Evolutionary conservation across 2,113 vertebrate genomes (phyloP).

Genomic region (Ptilonorhynchus violaceus): DNA sequence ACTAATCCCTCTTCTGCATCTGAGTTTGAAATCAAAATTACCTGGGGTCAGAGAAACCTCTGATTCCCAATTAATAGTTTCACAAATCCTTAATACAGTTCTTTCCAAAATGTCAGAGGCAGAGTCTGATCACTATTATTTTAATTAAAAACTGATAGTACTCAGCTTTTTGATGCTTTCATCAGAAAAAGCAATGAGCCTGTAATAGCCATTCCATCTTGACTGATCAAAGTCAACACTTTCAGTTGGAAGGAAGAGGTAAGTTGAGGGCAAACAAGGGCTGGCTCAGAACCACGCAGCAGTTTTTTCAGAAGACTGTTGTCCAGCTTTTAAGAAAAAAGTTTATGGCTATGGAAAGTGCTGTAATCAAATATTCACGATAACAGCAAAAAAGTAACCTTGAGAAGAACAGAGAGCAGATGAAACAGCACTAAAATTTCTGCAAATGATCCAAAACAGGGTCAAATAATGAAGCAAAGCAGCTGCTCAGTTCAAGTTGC

Average conservation of each 20-base stretch:
- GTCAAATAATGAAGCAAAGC: slow-evolving; percentile 6
- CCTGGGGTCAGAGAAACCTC: not conserved
- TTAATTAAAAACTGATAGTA: not conserved
- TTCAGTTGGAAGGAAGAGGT: not conserved
- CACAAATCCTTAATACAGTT: not conserved
- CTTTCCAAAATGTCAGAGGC: not conserved
- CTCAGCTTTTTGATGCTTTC: not conserved
- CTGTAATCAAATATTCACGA: not conserved
- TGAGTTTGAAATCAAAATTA: not conserved
- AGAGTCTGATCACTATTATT: not conserved
- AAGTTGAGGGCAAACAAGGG: not conserved
- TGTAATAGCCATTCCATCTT: not conserved
- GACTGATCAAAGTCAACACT: not conserved
- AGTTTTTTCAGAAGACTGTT: not conserved
- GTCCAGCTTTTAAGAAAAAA: not conserved
- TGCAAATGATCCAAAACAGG: not conserved
- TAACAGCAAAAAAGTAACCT: not conserved
- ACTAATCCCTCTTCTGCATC: not conserved
- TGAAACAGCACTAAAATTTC: not conserved
- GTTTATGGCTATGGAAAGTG: not conserved
- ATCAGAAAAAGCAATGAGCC: not conserved
- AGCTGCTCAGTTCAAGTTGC: not conserved
- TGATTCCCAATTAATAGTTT: not conserved
- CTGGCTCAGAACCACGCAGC: not conserved
- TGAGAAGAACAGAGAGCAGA: not conserved